A percentile compares a stretch with the other conserved stretches of the same genome.
Evolutionary conservation across 2,797 vertebrate genomes (phyloP).

Genomic region (Halcyon chelicuti): DNA sequence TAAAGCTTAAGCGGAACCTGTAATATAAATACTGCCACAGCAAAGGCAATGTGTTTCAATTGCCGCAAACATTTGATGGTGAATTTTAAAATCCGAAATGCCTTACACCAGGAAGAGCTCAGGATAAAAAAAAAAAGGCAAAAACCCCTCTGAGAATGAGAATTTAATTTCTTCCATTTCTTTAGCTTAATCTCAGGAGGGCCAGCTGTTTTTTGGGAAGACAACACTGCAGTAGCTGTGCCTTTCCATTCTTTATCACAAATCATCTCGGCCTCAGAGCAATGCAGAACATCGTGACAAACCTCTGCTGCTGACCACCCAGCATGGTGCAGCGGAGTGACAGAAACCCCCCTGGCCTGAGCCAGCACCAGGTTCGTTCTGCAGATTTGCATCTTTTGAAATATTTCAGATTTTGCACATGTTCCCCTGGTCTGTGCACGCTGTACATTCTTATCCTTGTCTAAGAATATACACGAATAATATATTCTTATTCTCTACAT

Average conservation of each 20-base stretch:
- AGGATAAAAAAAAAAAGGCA: not conserved
- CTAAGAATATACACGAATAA: not conserved
- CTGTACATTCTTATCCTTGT: not conserved
- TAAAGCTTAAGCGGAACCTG: not conserved
- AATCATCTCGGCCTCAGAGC: accelerated
- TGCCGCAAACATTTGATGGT: not conserved
- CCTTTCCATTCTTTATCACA: not conserved
- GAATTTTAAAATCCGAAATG: not conserved
- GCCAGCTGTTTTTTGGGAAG: not conserved
- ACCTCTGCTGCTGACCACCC: accelerated
- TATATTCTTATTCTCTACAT: not conserved
- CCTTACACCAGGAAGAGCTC: not conserved
- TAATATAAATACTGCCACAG: not conserved
- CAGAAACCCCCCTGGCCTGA: not conserved
- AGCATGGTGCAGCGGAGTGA: not conserved
- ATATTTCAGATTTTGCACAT: not conserved
- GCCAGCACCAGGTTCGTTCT: not conserved
- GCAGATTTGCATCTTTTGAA: not conserved
- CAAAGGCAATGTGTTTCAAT: not conserved
- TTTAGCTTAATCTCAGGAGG: not conserved
- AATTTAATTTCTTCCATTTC: not conserved
- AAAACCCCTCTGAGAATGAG: not conserved
- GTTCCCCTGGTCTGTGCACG: accelerated
- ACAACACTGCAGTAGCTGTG: not conserved
- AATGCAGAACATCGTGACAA: not conserved